Conservation (phyloP, 2,113 vertebrate genomes). For the Melanerpes aurifrons region DNA sequence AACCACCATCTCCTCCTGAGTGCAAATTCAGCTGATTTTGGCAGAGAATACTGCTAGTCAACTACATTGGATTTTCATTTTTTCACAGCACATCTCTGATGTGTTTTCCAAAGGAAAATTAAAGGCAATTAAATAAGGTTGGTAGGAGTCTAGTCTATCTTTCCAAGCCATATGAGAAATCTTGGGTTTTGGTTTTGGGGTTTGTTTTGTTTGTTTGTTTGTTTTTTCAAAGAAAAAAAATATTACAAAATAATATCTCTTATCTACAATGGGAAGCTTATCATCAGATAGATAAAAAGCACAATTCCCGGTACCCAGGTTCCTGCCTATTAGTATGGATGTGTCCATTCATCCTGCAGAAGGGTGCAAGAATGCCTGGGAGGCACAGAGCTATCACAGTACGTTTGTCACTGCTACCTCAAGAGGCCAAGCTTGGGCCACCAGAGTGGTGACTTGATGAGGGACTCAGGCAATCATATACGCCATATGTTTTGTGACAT, state of each 20-base stretch:
- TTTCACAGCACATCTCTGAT: background rate
- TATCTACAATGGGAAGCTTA: background rate
- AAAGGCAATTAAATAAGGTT: background rate
- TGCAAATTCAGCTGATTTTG: background rate
- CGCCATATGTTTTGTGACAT: accelerated
- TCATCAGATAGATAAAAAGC: background rate
- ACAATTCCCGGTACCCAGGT: background rate
- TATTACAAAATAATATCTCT: background rate
- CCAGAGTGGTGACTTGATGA: background rate
- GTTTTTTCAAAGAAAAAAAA: background rate
- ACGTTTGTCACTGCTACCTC: background rate
- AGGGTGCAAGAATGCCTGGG: background rate
- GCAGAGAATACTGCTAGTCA: background rate
- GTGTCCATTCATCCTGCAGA: accelerated
- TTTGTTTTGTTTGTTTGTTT: background rate
- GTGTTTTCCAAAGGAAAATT: background rate
- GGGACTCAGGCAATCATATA: background rate
- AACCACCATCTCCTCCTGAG: background rate
- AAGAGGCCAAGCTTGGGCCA: background rate
- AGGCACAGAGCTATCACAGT: accelerated
- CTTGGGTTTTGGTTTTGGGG: background rate
- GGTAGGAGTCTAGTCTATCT: background rate
- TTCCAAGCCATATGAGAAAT: background rate
- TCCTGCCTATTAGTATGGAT: background rate
- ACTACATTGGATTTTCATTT: background rate